Evolutionary conservation across 2,888 invertebrate genomes (phyloP), one percentile per base, ranked within the genome.

Genomic region (Meiosimyza platycephala): DNA sequence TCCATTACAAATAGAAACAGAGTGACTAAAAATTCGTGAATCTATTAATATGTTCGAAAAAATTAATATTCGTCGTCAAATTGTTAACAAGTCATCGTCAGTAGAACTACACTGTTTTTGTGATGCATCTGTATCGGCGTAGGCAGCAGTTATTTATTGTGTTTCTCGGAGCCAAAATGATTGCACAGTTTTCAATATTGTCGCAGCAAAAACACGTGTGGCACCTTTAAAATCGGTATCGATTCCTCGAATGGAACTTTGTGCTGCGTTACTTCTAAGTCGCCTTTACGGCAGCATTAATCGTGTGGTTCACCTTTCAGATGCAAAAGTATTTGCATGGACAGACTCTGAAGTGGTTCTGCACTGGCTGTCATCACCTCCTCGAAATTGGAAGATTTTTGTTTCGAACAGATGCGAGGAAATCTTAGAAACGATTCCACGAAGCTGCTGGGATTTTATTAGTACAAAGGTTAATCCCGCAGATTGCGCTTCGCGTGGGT

Each of bases 301-400:
- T 12, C 33, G 66, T 47, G 18, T 40, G 6, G 47, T 67, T 57
- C 4, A 1, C 13, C 7, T 33, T 3, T 16, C 40, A 11, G 48
- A 64, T 7, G 12, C 16, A 18, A 70, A 51, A 18, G 75, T 74
- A 28, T 78, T 57, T 72, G 77, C 74, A 28, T 76, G 76, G 76
- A 72, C 60, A 12, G 74, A 76, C 50, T 76, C 76, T 18, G 63
- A 55, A 22, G 54, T 81, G 13, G 78, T 77, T 1, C 62, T 80
- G 15, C 66, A 77, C 18, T 81, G 80, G 79, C 52, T 80, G 3
- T 74, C 76, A 18, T 76, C 76, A 9, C 75, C 72, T 6, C 72
- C 76, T 18, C 67, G 72, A 9, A 77, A 72, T 28, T 81, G 78
- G 77, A 78, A 80, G 72, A 79, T 79, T 2, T 80, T 78, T 69